Conservation (phyloP, 2,113 vertebrate genomes). For the Chionomys nivalis region DNA sequence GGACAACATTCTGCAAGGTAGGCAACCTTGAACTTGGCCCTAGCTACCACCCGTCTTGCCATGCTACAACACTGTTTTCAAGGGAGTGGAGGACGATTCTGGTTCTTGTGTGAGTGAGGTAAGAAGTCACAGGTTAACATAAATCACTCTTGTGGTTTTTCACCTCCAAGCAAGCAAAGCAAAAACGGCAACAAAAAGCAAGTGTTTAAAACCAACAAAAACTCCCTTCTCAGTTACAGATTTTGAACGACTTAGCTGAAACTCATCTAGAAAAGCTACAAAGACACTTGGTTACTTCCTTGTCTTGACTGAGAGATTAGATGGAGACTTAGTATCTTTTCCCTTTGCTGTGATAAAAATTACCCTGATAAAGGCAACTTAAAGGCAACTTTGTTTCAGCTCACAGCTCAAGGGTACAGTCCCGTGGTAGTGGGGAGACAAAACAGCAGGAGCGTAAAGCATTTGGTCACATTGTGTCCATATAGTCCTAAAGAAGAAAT, state of each 20-base stretch:
- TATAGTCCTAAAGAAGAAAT: not conserved
- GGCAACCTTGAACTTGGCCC: accelerated
- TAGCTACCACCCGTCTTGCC: accelerated
- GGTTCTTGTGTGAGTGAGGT: accelerated
- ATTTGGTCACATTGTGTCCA: not conserved
- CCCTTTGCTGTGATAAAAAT: not conserved
- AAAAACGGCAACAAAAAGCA: not conserved
- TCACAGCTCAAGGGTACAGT: not conserved
- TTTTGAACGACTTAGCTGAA: not conserved
- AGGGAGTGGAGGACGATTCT: accelerated
- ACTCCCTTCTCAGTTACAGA: not conserved
- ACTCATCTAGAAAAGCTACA: not conserved
- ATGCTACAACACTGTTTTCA: not conserved
- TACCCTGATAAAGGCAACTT: not conserved
- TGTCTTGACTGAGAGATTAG: not conserved
- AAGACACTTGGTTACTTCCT: not conserved
- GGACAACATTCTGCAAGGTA: not conserved
- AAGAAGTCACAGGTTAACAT: accelerated
- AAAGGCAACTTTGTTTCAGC: not conserved
- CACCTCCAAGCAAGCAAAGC: not conserved
- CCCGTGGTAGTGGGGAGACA: too few species aligned
- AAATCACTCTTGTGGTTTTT: not conserved
- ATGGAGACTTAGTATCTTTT: not conserved
- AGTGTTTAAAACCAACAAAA: not conserved
- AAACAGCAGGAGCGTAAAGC: not conserved